phyloP scores from a whole-genome alignment of 2,113 vertebrate genomes.

The Hemiprocne comata region DNA sequence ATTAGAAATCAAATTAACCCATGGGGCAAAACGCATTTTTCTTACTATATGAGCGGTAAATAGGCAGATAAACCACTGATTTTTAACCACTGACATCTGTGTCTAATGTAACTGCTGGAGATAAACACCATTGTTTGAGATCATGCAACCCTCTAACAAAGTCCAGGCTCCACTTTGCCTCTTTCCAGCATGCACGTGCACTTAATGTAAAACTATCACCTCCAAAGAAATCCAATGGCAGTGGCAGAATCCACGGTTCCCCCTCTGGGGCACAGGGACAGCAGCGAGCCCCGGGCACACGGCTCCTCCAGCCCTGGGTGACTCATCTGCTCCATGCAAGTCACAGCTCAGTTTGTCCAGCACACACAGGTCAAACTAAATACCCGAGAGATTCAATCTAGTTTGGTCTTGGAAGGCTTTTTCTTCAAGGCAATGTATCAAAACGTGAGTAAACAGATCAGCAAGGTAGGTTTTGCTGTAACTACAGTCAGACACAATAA shows the following conservation, averaged over 20 bases:
- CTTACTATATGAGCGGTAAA: background rate
- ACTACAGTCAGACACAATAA: background rate
- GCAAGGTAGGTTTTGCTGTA: background rate
- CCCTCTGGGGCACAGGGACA: fast-evolving
- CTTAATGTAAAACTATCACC: fast-evolving
- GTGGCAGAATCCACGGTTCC: background rate
- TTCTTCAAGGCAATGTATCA: background rate
- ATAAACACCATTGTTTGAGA: background rate
- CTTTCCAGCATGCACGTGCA: background rate
- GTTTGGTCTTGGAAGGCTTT: background rate
- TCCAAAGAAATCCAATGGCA: background rate
- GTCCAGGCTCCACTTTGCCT: background rate
- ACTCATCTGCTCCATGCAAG: fast-evolving
- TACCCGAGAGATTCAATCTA: background rate
- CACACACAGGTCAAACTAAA: fast-evolving
- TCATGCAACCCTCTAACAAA: background rate
- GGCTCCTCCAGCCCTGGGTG: fast-evolving
- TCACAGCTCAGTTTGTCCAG: fast-evolving
- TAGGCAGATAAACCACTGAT: background rate
- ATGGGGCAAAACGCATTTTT: background rate
- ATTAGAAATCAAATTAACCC: background rate
- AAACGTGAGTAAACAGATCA: background rate
- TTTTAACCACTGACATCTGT: background rate
- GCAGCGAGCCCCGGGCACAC: fast-evolving
- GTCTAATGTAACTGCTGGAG: background rate